These are phyloP conservation scores for Tenualosa ilisha DNA, from an alignment of 2,797 vertebrate species.

Conservation along the genomic window DNA sequence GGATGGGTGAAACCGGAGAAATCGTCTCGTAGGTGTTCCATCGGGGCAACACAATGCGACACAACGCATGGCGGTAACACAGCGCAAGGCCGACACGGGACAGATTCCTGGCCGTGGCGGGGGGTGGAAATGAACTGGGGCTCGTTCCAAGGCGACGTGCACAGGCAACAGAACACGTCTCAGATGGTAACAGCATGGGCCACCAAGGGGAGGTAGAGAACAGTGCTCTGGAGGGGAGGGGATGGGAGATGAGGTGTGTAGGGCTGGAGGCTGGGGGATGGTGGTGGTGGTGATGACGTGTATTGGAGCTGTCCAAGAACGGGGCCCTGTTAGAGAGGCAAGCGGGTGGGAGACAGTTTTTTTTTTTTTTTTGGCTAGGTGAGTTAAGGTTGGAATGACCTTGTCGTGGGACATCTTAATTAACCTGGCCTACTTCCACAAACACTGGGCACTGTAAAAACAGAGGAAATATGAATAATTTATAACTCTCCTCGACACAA, in stretches of 20 bases:
- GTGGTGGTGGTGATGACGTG: not conserved
- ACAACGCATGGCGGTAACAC: not conserved
- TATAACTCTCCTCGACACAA: not conserved
- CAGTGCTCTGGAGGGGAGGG: not conserved
- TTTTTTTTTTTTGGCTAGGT: not conserved
- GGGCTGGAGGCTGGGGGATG: not conserved
- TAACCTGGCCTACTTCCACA: conserved; percentile 42
- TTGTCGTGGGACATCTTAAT: conserved; percentile 44
- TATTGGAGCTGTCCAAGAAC: not conserved
- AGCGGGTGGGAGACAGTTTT: not conserved
- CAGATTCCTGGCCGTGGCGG: conserved; percentile 33
- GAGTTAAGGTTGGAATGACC: conserved; percentile 39
- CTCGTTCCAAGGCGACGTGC: conserved; percentile 23
- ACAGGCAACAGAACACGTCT: conserved; percentile 34
- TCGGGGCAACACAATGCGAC: not conserved
- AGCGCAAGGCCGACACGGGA: not conserved
- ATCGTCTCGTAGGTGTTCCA: not conserved
- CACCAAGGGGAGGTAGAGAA: not conserved
- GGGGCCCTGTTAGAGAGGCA: not conserved
- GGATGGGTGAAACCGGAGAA: not conserved
- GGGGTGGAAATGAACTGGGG: conserved; percentile 32
- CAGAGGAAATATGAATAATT: conserved; percentile 45
- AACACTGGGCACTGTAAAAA: conserved; percentile 25
- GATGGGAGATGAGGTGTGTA: not conserved
- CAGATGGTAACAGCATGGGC: conserved; percentile 42